phyloP scores from a whole-genome alignment of 2,797 vertebrate genomes.

The Cyclura pinguis region DNA sequence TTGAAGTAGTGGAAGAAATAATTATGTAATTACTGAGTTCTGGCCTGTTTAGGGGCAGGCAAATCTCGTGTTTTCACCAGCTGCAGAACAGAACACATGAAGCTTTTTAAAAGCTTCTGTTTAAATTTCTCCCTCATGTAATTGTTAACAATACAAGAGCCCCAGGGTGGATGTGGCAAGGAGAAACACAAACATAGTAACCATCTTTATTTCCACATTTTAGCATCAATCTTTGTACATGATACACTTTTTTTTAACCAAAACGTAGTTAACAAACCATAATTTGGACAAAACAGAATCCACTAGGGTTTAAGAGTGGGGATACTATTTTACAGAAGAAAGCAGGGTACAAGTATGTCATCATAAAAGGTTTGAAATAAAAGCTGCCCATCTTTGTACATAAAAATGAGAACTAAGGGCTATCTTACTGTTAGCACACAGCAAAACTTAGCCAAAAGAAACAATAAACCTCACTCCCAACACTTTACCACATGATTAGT shows the following conservation, averaged over 20 bases:
- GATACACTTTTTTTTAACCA: not conserved
- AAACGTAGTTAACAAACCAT: not conserved
- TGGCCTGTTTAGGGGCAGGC: not conserved
- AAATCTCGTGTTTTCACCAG: not conserved
- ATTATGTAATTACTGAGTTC: not conserved
- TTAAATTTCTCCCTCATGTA: not conserved
- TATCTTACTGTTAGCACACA: not conserved
- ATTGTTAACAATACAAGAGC: not conserved
- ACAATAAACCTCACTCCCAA: not conserved
- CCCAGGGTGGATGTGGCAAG: no score
- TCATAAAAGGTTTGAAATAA: not conserved
- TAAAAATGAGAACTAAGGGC: not conserved
- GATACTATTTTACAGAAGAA: not conserved
- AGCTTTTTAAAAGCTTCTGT: not conserved
- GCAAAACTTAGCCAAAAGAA: not conserved
- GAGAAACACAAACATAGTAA: not conserved
- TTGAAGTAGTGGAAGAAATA: not conserved
- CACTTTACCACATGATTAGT: not conserved
- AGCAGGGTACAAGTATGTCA: not conserved
- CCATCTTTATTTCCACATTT: not conserved
- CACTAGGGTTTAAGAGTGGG: not conserved
- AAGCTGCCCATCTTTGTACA: not conserved
- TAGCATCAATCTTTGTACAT: not conserved
- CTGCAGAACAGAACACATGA: not conserved
- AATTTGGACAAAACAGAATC: not conserved